Evolutionary conservation across 2,888 invertebrate species (phyloP).

Genomic region (Hermaeophaga mercurialis): DNA sequence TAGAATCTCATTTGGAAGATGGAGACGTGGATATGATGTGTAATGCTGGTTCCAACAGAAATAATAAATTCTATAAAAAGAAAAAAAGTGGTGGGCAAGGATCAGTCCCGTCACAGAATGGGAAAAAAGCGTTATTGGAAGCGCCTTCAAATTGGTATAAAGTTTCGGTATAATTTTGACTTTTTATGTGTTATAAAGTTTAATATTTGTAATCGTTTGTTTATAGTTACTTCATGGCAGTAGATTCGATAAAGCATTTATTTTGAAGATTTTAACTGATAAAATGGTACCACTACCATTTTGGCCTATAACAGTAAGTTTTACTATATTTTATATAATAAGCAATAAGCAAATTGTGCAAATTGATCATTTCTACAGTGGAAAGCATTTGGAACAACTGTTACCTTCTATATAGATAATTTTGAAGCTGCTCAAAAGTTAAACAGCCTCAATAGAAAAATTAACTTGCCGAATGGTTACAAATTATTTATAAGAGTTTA

Average conservation of each 20-base stretch:
- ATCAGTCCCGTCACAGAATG: constrained; percentile 58
- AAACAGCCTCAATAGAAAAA: constrained; percentile 68
- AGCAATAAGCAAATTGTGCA: no score
- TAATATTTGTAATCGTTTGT: constrained; percentile 12
- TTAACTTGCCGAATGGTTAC: constrained; percentile 76
- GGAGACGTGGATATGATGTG: constrained; percentile 69
- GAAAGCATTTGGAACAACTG: constrained; percentile 65
- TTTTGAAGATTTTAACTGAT: constrained; percentile 66
- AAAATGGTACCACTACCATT: constrained; percentile 70
- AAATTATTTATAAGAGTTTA: constrained; percentile 69
- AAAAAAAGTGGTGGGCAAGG: constrained; percentile 53
- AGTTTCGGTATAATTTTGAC: constrained; percentile 60
- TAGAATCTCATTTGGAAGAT: constrained; percentile 61
- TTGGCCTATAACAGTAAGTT: constrained; percentile 65
- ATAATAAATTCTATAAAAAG: constrained; percentile 31
- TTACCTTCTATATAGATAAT: constrained; percentile 80
- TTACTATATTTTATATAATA: not conserved
- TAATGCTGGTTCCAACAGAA: constrained; percentile 50
- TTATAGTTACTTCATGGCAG: constrained; percentile 69
- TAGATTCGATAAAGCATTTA: constrained; percentile 73
- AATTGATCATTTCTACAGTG: constrained; percentile 61
- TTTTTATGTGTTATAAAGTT: not conserved
- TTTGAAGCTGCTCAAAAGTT: constrained; percentile 72
- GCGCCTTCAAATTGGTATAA: constrained; percentile 73
- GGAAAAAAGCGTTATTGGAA: constrained; percentile 59